Conservation (phyloP, 2,797 vertebrate genomes). For the Hapalemur alaotrensis region DNA sequence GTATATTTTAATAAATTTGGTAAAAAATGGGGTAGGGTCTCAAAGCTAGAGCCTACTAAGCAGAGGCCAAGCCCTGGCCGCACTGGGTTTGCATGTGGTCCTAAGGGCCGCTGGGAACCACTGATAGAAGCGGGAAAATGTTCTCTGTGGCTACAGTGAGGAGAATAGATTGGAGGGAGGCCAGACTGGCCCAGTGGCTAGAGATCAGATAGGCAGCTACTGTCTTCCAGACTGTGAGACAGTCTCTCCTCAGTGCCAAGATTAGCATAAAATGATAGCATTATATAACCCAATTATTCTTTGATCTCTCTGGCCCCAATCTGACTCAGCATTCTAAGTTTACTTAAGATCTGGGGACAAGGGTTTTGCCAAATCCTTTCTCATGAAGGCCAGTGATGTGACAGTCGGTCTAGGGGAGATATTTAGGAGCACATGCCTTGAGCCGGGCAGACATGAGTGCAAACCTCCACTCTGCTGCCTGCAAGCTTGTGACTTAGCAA, state of each 20-base stretch:
- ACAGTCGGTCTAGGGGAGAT: not conserved
- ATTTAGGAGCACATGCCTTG: not conserved
- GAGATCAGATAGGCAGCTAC: conserved; percentile 36
- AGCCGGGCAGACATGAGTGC: not conserved
- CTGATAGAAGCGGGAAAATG: not conserved
- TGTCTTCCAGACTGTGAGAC: not conserved
- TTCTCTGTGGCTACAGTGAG: conserved; percentile 8
- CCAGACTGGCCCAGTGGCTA: not conserved
- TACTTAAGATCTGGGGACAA: conserved; percentile 46
- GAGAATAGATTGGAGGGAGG: conserved; percentile 21
- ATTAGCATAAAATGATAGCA: conserved; percentile 56
- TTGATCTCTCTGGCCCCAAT: conserved; percentile 28
- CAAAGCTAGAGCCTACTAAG: not conserved
- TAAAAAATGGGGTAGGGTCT: not conserved
- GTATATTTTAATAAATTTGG: not conserved
- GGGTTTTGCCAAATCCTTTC: conserved; percentile 40
- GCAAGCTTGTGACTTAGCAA: not conserved
- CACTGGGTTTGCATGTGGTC: not conserved
- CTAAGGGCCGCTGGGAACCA: not conserved
- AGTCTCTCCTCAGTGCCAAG: conserved; percentile 42
- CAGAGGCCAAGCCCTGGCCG: not conserved
- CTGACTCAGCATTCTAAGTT: conserved; percentile 63
- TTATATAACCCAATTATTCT: conserved; percentile 49
- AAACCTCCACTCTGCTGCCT: not conserved
- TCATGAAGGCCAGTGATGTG: conserved; percentile 10